Evolutionary conservation across 2,888 invertebrate species (phyloP), one percentile per base, ranked within the genome.

Genomic region (Exephanes ischioxanthus): DNA sequence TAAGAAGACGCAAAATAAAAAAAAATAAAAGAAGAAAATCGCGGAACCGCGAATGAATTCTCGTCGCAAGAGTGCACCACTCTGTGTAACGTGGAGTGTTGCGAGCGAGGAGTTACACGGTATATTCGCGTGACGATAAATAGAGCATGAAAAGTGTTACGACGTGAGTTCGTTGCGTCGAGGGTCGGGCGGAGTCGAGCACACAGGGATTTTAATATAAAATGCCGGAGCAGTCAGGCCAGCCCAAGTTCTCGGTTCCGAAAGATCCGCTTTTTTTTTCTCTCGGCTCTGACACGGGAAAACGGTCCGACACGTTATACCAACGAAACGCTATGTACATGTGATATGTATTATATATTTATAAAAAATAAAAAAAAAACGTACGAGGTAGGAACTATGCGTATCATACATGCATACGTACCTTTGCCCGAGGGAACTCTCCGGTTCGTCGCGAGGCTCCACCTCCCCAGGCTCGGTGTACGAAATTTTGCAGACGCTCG

Each of bases 151-250:
- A 87, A 87, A 82, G 84, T 86, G 85, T 88, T 83, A 71, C 77
- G 87, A 82, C 81, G 55, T 51, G 66, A 70, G 73, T 67, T 63
- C 45, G 37, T 68, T 41, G 80, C 45, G 67, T 77, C 68, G 53
- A 76, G 66, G 80, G 71, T 85, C 71, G 75, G 80, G 70, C 55
- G 63, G 73, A 73, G 76, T 55, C 61, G 83, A 80, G 67, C 81
- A 84, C 85, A 76, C 85, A 89, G 89, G 89, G 90, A 90, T 92
- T 92, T 92, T 92, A 92, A 92, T 92, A 92, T 92, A 90, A 91
- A 90, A 91, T 91, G 90, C 90, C 91, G 75, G 83, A 89, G 67
- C 89, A 87, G 89, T 61, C 89, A 87, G 88, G 88, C 90, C 88
- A 53, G 80, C 80, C 78, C 37, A 71, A 87, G 87, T 88, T 88